Evolutionary conservation across 2,888 invertebrate species (phyloP), one percentile per base, ranked within the genome.

Genomic region (Platypus cylindrus): DNA sequence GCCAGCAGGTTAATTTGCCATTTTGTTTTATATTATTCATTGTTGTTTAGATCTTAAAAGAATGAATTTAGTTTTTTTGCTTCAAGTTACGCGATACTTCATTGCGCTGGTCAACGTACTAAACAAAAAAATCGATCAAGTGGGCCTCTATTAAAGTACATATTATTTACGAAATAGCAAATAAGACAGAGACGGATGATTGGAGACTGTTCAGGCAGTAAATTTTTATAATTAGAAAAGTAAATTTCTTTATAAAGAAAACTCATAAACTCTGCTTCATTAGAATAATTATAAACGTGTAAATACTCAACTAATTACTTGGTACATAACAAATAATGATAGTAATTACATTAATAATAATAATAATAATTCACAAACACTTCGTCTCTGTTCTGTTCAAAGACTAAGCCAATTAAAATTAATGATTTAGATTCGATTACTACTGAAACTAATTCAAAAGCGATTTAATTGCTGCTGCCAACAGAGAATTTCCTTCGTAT

Each of bases 371-470:
- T 46, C 47, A 45, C 46, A 45, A 48, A 51, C n/a, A n/a, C 47
- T 47, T 44, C 43, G 49, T 42, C 47, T n/a, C n/a, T n/a, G n/a
- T n/a, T n/a, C n/a, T n/a, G n/a, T n/a, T n/a, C 45, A 45, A 45
- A 47, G 48, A 47, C 48, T 53, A 47, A 45, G 46, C 51, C 53
- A 53, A 53, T 53, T 53, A 53, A 52, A 53, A 51, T 52, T 53
- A 53, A 52, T 53, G 53, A 53, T 39, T 44, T 38, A 47, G 50
- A 46, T 51, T 51, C 52, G 49, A 52, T 52, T 51, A 50, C 49
- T 38, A n/a, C n/a, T n/a, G n/a, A 36, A 44, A 45, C 47, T 46
- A 48, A 52, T 48, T 48, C 48, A 46, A 47, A n/a, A 44, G 41
- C 38, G 43, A 43, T 48, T 48, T 51, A 51, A 47, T 50, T 49